Evolutionary conservation across 2,113 vertebrate genomes (phyloP).

Genomic region (Cheirogaleus medius): DNA sequence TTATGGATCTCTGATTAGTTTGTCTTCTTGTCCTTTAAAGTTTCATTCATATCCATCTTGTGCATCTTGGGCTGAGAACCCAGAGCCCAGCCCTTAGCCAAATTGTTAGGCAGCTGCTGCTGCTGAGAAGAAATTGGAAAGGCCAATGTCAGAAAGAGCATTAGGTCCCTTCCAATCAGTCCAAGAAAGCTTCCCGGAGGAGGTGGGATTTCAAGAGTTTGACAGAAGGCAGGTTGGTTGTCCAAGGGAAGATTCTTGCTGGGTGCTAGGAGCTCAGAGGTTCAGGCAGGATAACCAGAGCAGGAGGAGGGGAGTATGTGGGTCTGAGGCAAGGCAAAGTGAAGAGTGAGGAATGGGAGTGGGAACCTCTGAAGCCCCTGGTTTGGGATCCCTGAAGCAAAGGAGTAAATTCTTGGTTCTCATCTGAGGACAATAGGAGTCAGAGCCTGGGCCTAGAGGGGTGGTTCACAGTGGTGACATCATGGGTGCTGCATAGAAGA

Average conservation of each 20-base stretch:
- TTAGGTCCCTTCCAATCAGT: background rate
- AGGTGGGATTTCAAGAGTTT: slow-evolving; percentile 4
- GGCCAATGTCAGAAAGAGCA: background rate
- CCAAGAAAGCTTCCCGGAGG: slow-evolving; percentile 18
- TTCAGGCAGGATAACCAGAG: background rate
- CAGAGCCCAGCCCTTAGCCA: background rate
- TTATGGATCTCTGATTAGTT: background rate
- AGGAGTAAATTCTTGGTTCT: slow-evolving; percentile 1
- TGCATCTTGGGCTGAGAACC: background rate
- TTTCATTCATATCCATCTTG: background rate
- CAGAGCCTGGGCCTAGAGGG: background rate
- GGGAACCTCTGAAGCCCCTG: background rate
- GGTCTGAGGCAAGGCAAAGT: background rate
- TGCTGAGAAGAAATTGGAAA: background rate
- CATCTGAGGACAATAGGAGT: background rate
- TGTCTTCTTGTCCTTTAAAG: slow-evolving; percentile 38
- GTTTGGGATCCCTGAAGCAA: background rate
- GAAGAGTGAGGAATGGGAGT: background rate
- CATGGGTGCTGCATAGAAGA: background rate
- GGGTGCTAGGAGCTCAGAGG: background rate
- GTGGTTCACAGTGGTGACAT: background rate
- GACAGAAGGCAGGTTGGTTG: background rate
- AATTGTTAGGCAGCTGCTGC: background rate
- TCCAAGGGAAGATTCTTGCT: background rate
- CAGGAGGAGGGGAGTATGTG: background rate